A percentile compares a stretch with the other conserved stretches of the same genome.
Conservation (phyloP, 2,797 vertebrate genomes). For the Meriones psammophilus region DNA sequence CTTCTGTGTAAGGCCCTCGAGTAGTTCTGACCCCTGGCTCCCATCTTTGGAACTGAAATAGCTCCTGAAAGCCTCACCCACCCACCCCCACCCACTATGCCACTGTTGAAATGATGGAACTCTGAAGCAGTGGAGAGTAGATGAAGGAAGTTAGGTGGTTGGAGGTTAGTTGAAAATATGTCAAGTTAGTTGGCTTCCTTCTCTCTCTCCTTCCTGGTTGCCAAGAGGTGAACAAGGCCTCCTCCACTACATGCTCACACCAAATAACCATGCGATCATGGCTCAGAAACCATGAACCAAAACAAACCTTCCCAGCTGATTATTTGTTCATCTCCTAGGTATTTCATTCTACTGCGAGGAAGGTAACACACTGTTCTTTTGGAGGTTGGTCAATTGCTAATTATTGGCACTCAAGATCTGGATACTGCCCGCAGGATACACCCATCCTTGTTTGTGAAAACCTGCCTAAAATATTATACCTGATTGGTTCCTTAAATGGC, state of each 20-base stretch:
- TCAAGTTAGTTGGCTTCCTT: background rate
- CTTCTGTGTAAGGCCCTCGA: background rate
- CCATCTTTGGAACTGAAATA: background rate
- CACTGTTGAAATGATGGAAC: background rate
- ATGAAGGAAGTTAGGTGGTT: background rate
- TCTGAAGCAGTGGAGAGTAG: background rate
- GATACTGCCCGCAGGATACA: too few relatives aligned
- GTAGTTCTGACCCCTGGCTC: background rate
- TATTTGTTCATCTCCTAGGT: background rate
- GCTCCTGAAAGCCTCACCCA: background rate
- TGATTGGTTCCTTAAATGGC: too few relatives aligned
- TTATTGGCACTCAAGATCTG: too few relatives aligned
- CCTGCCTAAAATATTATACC: too few relatives aligned
- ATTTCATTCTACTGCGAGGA: background rate
- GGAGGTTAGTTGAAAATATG: background rate
- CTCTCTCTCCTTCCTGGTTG: background rate
- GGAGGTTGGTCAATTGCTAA: too few relatives aligned
- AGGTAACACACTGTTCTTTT: background rate
- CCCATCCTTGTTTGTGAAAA: too few relatives aligned
- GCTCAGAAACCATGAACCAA: background rate
- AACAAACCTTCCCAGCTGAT: background rate
- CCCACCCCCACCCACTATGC: background rate
- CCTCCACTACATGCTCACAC: background rate
- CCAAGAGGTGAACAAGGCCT: background rate
- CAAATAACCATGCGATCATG: background rate